Conservation (phyloP, 2,797 vertebrate species). For the Menidia menidia region DNA sequence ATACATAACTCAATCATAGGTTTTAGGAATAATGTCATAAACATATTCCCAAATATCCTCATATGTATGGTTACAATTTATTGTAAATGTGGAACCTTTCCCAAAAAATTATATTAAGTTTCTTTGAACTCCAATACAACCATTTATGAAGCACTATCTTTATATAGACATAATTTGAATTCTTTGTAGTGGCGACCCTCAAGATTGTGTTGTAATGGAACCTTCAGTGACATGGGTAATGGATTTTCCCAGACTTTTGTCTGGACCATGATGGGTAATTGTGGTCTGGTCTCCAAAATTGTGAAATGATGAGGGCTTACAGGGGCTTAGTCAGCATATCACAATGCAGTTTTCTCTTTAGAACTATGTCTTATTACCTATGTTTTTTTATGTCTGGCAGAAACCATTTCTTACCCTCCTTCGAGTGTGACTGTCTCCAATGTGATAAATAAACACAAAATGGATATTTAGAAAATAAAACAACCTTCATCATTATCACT, state of each 20-base stretch:
- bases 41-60: background rate
- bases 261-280: conserved; percentile 62
- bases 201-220: conserved; percentile 47
- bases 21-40: too few species aligned
- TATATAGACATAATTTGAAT: conserved; percentile 38
- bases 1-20: background rate
- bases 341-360: conserved; percentile 34
- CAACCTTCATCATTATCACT: too few species aligned
- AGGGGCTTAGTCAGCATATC: conserved; percentile 49
- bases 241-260: conserved; percentile 60
- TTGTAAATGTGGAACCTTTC: background rate
- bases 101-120: background rate
- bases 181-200: conserved; percentile 17
- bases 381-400: conserved; percentile 46
- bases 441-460: too few species aligned
- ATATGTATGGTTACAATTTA: background rate
- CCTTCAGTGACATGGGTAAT: conserved; percentile 52
- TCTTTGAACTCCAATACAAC: conserved; percentile 10
- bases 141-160: conserved; percentile 17
- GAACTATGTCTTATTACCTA: conserved; percentile 41
- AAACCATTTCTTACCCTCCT: conserved; percentile 6
- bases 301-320: conserved; percentile 35
- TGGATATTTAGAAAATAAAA: too few species aligned
- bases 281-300: conserved; percentile 59
- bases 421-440: too few species aligned